Conservation (phyloP, 2,797 vertebrate species). For the Gobio occitaniae region DNA sequence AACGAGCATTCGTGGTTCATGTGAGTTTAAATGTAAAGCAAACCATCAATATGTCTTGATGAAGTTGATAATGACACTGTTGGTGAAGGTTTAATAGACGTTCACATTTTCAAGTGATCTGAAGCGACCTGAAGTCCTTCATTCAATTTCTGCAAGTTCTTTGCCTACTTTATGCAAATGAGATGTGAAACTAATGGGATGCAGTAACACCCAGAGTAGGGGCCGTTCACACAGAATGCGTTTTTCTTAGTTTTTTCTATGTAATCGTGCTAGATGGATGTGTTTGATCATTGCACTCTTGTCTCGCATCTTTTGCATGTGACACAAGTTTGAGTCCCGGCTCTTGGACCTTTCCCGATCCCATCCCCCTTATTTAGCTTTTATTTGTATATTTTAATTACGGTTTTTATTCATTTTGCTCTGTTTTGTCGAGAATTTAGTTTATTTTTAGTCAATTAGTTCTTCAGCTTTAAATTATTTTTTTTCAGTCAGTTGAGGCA, state of each 20-base stretch:
- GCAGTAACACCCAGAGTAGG: not conserved
- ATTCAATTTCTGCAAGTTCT: not conserved
- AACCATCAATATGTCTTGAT: slow-evolving; percentile 5
- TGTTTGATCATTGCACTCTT: not conserved
- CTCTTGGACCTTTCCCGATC: no score
- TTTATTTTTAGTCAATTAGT: not conserved
- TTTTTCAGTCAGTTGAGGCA: not conserved
- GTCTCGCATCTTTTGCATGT: not conserved
- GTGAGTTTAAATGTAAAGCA: not conserved
- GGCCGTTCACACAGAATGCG: not conserved
- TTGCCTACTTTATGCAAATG: not conserved
- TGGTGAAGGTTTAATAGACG: not conserved
- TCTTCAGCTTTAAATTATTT: not conserved
- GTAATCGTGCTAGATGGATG: not conserved
- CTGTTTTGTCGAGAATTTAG: not conserved
- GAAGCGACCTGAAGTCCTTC: not conserved
- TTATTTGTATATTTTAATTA: not conserved
- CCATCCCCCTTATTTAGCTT: not conserved
- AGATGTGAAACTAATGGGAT: not conserved
- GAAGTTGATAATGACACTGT: slow-evolving; percentile 7
- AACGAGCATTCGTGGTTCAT: not conserved
- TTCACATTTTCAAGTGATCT: not conserved
- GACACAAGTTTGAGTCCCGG: no score
- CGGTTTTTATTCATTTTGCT: not conserved
- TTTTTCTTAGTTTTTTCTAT: not conserved